Evolutionary conservation across 2,113 vertebrate genomes (phyloP).

Genomic region (Oxyruncus cristatus): DNA sequence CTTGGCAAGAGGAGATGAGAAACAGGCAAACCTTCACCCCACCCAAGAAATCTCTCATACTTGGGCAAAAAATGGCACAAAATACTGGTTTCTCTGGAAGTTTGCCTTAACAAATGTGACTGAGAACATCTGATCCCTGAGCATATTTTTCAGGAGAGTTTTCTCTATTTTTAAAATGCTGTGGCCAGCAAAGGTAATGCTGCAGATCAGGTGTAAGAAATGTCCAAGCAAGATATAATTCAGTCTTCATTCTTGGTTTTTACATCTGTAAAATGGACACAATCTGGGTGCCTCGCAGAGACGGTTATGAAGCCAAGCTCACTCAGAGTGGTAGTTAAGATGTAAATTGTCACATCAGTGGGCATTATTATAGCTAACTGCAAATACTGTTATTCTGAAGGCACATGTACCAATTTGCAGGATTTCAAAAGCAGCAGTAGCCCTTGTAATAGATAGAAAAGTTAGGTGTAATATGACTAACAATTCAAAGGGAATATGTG

Average conservation of each 20-base stretch:
- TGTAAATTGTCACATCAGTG: not conserved
- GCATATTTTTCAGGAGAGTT: not conserved
- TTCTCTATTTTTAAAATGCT: not conserved
- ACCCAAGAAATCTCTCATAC: not conserved
- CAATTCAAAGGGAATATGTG: not conserved
- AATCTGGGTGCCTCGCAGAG: not conserved
- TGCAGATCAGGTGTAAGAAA: not conserved
- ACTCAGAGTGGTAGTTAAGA: not conserved
- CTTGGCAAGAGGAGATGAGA: constrained; percentile 8
- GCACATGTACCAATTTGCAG: not conserved
- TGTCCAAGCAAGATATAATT: not conserved
- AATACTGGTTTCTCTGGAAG: not conserved
- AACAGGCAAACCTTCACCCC: not conserved
- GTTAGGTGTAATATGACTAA: not conserved
- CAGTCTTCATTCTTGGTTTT: not conserved
- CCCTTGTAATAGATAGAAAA: not conserved
- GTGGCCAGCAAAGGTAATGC: not conserved
- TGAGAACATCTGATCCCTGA: not conserved
- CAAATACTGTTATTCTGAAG: not conserved
- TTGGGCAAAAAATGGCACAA: not conserved
- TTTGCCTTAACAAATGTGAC: not conserved
- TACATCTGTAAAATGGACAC: not conserved
- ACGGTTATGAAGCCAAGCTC: not conserved
- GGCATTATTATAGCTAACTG: not conserved
- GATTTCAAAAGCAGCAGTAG: not conserved